A percentile compares a stretch with the other conserved stretches of the same genome.
These are phyloP conservation scores for Alectoris magna DNA, from an alignment of 2,797 vertebrate species.

Conservation along the genomic window DNA sequence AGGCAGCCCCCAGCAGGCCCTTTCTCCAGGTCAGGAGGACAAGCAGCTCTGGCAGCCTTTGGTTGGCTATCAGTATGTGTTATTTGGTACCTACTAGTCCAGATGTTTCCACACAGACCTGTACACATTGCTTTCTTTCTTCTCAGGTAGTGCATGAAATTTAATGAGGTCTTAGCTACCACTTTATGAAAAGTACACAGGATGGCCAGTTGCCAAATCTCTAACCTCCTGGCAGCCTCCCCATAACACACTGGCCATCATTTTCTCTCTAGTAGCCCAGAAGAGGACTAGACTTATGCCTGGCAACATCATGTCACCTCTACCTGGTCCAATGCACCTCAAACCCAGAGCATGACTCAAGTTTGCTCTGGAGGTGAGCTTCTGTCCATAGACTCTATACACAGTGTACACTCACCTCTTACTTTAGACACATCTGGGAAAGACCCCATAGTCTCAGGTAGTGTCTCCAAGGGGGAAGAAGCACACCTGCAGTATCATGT, in stretches of 20 bases:
- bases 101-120: not conserved
- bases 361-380: not conserved
- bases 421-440: not conserved
- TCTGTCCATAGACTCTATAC: not conserved
- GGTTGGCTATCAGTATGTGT: not conserved
- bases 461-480: too few species aligned
- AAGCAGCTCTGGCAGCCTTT: slow-evolving; percentile 4
- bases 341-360: not conserved
- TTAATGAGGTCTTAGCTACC: not conserved
- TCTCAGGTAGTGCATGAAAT: not conserved
- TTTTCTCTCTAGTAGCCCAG: not conserved
- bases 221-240: not conserved
- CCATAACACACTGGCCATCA: not conserved
- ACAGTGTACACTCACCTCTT: accelerated
- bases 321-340: accelerated
- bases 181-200: not conserved
- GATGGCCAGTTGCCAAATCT: not conserved
- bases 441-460: not conserved
- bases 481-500: not conserved
- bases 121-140: not conserved
- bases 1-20: not conserved
- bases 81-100: not conserved
- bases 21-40: slow-evolving; percentile 1
- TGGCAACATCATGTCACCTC: accelerated
- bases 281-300: not conserved